Percentiles rank a stretch among this genome's conserved stretches.
These are phyloP conservation scores for Heliconius hortense DNA, from an alignment of 2,888 invertebrate genomes.

Conservation along the genomic window DNA sequence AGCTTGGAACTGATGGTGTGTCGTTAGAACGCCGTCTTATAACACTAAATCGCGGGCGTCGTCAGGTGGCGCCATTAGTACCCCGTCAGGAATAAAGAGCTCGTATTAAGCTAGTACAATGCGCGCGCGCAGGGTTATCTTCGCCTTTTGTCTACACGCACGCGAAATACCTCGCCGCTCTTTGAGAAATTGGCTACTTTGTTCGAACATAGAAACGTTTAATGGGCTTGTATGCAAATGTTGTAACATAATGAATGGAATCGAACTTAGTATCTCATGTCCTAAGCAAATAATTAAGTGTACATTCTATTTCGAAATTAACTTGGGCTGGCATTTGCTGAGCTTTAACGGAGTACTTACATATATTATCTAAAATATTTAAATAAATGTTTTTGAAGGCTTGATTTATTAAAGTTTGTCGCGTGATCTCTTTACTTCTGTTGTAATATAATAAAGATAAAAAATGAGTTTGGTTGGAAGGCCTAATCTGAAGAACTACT, in stretches of 20 bases:
- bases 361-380: neutral
- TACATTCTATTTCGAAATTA: conserved; percentile 25
- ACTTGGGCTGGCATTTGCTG: conserved; percentile 13
- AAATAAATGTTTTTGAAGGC: neutral
- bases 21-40: conserved; percentile 47
- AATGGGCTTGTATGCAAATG: conserved; percentile 36
- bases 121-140: conserved; percentile 39
- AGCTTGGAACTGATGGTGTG: conserved; percentile 46
- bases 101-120: conserved; percentile 36
- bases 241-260: conserved; percentile 30
- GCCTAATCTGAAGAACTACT: neutral
- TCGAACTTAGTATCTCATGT: conserved; percentile 29
- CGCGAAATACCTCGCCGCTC: conserved; percentile 36
- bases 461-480: neutral
- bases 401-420: neutral
- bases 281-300: conserved; percentile 28
- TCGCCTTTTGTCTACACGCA: conserved; percentile 40
- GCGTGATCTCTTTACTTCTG: neutral
- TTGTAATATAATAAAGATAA: too few relatives aligned
- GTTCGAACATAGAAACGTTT: conserved; percentile 35
- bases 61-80: conserved; percentile 62
- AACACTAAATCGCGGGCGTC: conserved; percentile 49
- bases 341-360: neutral
- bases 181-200: conserved; percentile 42
- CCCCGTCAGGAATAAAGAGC: conserved; percentile 49